A percentile compares a stretch with the other conserved stretches of the same genome.
Conservation (phyloP, 1,140 invertebrate genomes). For the Ostrea edulis region DNA sequence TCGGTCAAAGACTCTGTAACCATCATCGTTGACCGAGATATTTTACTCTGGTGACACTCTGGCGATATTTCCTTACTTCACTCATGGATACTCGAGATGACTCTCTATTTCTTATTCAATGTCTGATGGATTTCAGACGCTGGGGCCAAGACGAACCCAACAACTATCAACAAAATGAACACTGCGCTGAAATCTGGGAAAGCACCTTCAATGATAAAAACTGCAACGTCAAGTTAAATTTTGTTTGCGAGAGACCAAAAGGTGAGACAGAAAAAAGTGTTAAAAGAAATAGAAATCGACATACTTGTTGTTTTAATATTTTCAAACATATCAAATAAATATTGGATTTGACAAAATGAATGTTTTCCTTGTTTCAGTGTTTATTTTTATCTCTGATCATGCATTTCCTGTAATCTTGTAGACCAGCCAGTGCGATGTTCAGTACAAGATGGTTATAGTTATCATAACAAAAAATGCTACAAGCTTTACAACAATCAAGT, state of each 20-base stretch:
- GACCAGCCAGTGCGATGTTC: not conserved
- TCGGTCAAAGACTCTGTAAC: too few species aligned
- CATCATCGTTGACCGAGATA: too few species aligned
- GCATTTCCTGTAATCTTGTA: not conserved
- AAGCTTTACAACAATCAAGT: constrained; percentile 2
- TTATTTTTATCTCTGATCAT: not conserved
- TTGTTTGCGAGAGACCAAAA: constrained; percentile 47
- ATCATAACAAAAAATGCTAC: constrained; percentile 3
- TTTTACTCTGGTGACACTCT: too few species aligned
- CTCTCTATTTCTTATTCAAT: not conserved
- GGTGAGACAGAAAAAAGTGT: not conserved
- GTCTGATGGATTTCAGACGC: constrained; percentile 15
- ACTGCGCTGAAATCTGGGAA: constrained; percentile 49
- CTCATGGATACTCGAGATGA: too few species aligned
- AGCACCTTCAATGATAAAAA: constrained; percentile 43
- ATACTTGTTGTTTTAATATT: not conserved
- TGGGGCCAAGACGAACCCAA: constrained; percentile 49
- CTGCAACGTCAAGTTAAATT: constrained; percentile 36
- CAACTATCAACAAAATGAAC: constrained; percentile 41
- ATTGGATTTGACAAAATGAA: too few species aligned
- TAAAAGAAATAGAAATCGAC: too few species aligned
- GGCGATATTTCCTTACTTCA: too few species aligned
- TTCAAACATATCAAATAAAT: too few species aligned
- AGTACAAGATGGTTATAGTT: not conserved
- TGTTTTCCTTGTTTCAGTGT: not conserved